Conservation (phyloP, 2,113 vertebrate genomes). For the Sakesphorus luctuosus region DNA sequence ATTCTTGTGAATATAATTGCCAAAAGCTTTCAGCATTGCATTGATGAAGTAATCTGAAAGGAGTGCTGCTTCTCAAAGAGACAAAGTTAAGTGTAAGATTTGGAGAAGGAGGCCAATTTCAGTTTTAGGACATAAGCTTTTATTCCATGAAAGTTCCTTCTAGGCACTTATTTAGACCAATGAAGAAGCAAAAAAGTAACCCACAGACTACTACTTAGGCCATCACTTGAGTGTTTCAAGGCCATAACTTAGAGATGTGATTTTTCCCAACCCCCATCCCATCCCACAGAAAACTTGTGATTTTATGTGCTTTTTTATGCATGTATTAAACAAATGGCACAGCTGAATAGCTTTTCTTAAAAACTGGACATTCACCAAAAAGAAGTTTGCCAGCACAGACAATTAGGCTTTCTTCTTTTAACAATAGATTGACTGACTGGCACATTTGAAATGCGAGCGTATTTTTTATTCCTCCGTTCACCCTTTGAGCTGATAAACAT, state of each 20-base stretch:
- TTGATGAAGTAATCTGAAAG: neutral
- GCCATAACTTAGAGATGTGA: slow-evolving; percentile 44
- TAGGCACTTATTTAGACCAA: neutral
- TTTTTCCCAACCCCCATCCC: slow-evolving; percentile 38
- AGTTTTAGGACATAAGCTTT: neutral
- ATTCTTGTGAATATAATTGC: neutral
- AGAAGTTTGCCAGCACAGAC: slow-evolving; percentile 86
- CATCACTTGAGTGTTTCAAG: neutral
- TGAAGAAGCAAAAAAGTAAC: neutral
- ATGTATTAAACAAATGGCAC: slow-evolving; percentile 87
- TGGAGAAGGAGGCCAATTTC: neutral
- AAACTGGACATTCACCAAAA: slow-evolving; percentile 88
- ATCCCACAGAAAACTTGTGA: slow-evolving; percentile 72
- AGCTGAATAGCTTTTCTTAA: slow-evolving; percentile 90
- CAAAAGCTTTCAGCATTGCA: neutral
- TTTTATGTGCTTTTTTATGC: slow-evolving; percentile 82
- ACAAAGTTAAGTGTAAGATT: neutral
- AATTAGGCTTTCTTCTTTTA: slow-evolving; percentile 86
- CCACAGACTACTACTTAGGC: neutral
- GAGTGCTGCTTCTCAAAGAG: neutral
- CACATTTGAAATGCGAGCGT: slow-evolving; percentile 85
- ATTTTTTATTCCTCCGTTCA: slow-evolving; percentile 82
- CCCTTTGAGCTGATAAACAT: slow-evolving; percentile 88
- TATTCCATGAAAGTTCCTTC: neutral
- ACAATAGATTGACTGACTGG: slow-evolving; percentile 86